Evolutionary conservation across 2,888 invertebrate species (phyloP).

Genomic region (Plebejus anna): DNA sequence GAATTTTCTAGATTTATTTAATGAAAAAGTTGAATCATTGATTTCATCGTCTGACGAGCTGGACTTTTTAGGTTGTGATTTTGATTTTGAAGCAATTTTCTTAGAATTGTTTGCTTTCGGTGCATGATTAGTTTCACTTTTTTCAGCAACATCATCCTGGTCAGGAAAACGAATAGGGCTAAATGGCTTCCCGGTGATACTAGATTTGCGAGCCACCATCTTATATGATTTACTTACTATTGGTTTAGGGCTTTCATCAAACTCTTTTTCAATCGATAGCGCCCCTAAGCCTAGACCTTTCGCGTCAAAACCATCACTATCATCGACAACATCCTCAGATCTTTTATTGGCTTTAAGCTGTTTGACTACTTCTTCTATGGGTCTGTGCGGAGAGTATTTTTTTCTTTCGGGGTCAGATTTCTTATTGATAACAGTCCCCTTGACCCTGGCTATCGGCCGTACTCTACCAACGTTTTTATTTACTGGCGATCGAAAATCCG

Average conservation of each 20-base stretch:
- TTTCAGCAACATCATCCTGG: conserved; percentile 49
- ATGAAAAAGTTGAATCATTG: conserved; percentile 65
- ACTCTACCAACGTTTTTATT: conserved; percentile 69
- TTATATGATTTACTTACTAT: conserved; percentile 74
- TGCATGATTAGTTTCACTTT: conserved; percentile 48
- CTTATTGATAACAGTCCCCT: conserved; percentile 72
- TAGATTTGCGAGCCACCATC: conserved; percentile 76
- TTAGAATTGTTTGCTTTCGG: conserved; percentile 44
- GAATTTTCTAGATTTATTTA: conserved; percentile 59
- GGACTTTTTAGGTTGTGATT: conserved; percentile 55
- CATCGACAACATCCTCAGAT: conserved; percentile 56
- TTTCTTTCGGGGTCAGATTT: conserved; percentile 68
- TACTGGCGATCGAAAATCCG: conserved; percentile 65
- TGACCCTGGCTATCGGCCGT: conserved; percentile 72
- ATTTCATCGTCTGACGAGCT: conserved; percentile 66
- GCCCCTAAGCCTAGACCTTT: conserved; percentile 44
- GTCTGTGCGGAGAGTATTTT: conserved; percentile 70
- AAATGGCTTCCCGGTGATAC: conserved; percentile 74
- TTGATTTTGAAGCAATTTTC: conserved; percentile 51
- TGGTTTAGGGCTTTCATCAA: conserved; percentile 61
- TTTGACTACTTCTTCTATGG: conserved; percentile 74
- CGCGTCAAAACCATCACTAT: conserved; percentile 41
- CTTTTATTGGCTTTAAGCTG: conserved; percentile 68
- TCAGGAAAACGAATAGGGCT: conserved; percentile 69
- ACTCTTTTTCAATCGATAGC: conserved; percentile 46